phyloP scores from a whole-genome alignment of 2,797 vertebrate genomes.

The Sitta carolinensis region DNA sequence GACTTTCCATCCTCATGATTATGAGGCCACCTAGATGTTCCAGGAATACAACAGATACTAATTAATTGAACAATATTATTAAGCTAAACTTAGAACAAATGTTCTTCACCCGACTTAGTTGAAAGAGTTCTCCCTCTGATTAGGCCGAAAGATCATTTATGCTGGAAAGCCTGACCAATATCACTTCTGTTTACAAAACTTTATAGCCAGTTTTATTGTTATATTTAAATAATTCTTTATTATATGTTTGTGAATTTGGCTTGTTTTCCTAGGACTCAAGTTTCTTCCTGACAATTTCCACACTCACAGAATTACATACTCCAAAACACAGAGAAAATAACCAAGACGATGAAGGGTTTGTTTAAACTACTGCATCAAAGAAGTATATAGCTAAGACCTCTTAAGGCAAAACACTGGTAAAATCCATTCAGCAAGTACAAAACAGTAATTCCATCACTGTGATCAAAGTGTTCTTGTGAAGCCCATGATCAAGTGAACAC shows the following conservation, averaged over 20 bases:
- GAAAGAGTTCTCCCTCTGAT: not conserved
- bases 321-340: not conserved
- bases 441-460: not conserved
- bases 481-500: not conserved
- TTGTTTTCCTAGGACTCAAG: not conserved
- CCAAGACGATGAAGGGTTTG: not conserved
- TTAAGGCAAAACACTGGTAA: not conserved
- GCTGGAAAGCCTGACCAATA: not conserved
- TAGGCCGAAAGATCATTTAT: not conserved
- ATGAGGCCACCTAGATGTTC: not conserved
- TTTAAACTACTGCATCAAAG: not conserved
- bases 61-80: not conserved
- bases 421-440: not conserved
- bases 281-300: not conserved
- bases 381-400: not conserved
- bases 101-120: not conserved
- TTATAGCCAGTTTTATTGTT: not conserved
- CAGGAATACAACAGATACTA: not conserved
- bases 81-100: not conserved
- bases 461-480: not conserved
- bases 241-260: not conserved
- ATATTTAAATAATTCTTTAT: not conserved
- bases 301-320: not conserved
- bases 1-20: not conserved
- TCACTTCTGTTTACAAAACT: not conserved